Conservation (phyloP, 2,113 vertebrate species). For the Engraulis encrasicolus region DNA sequence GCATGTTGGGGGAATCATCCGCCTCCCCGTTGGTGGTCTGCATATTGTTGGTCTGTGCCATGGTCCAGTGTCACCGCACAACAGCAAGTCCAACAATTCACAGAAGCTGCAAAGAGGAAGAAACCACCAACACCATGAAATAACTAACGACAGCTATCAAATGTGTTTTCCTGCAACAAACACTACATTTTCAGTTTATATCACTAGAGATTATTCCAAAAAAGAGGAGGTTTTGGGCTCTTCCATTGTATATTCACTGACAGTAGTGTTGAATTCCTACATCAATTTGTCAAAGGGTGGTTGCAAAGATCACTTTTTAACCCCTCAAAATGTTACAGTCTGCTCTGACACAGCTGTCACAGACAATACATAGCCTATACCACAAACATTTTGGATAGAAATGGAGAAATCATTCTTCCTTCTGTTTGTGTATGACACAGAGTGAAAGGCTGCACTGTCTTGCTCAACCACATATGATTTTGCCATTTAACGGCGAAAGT, state of each 20-base stretch:
- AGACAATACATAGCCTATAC: no score
- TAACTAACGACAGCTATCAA: neutral
- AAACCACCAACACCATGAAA: neutral
- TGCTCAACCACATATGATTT: neutral
- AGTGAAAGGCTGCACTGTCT: neutral
- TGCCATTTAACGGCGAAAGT: neutral
- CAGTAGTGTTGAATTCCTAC: no score
- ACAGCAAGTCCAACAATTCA: slow-evolving; percentile 43
- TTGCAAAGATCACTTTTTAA: no score
- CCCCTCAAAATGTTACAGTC: neutral
- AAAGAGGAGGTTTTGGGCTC: no score
- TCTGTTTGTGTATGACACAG: neutral
- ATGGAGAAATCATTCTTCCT: neutral
- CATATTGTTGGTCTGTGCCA: slow-evolving; percentile 95
- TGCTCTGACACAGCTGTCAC: neutral
- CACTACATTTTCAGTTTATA: no score
- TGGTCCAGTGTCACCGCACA: slow-evolving; percentile 71
- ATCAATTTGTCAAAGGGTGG: no score
- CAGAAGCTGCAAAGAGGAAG: slow-evolving; percentile 31
- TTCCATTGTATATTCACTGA: no score
- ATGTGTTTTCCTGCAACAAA: neutral
- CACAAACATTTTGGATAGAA: no score
- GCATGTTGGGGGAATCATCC: slow-evolving; percentile 96
- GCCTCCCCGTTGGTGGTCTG: slow-evolving; percentile 92
- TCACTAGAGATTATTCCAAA: no score